Evolutionary conservation across 2,888 invertebrate genomes (phyloP), one percentile per base, ranked within the genome.

Genomic region (Molorchus minor): DNA sequence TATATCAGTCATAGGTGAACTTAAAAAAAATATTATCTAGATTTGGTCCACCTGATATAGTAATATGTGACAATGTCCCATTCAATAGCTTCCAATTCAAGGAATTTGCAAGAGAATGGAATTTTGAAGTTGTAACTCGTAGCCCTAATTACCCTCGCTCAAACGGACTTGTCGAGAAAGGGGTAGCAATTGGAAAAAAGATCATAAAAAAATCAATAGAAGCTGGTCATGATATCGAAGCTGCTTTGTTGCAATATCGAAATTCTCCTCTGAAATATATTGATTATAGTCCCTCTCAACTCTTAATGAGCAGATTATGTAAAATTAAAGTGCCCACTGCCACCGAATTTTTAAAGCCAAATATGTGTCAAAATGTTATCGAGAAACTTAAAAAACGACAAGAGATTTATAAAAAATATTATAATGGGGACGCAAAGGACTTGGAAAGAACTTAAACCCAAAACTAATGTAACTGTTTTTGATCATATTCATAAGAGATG

Each of bases 31-130:
- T 58, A 10, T 58, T 62, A 49, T 41, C 51, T 3, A 35, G 19
- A 12, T 54, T 47, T 61, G 61, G 61, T 2, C 16, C 25, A 8
- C 61, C 61, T 12, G 57, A 60, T 52, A 7, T 36, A 2, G 13
- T 58, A 12, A 8, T 16, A 38, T 56, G 56, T 57, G 56, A 61
- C 15, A 53, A 53, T 46, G 21, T 61, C 21, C 56, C 61, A 2
- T 61, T 61, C 17, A 41, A 35, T 46, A 57, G 53, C 8, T 29
- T 35, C n/a, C 5, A 35, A 7, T 44, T 55, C 10, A 45, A 45
- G 25, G 10, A 44, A 12, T 55, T 55, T 55, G 56, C 56, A 2
- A 33, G 20, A 55, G 45, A 33, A 7, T 56, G 56, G 33, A 47
- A 49, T 56, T 47, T 47, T 35, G 10, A 7, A 17, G 16, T 36